Conservation (phyloP, 2,113 vertebrate species). For the Nerophis lumbriciformis region DNA sequence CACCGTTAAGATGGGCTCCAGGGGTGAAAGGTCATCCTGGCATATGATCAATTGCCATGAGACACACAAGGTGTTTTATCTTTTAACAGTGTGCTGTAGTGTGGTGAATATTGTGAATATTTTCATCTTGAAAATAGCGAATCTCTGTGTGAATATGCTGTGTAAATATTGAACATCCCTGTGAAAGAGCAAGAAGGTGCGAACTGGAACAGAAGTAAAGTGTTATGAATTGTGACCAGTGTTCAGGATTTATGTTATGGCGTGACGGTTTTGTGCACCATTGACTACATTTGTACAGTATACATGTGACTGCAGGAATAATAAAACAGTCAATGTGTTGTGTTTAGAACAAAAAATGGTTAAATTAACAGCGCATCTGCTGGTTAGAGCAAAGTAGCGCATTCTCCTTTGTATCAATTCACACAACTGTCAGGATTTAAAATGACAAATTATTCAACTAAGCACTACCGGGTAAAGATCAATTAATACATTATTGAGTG, state of each 20-base stretch:
- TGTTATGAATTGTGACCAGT: not conserved
- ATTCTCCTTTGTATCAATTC: no score
- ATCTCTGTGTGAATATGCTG: conserved; percentile 2
- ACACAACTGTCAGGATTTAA: no score
- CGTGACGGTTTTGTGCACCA: not conserved
- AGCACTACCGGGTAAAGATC: no score
- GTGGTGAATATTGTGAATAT: conserved; percentile 19
- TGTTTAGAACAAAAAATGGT: no score
- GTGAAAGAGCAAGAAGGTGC: conserved; percentile 6
- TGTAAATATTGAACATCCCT: conserved; percentile 5
- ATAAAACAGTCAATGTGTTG: no score
- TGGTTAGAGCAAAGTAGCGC: no score
- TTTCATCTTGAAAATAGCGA: conserved; percentile 11
- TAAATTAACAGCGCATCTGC: no score
- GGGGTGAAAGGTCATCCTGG: conserved; percentile 14
- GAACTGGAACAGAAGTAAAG: conserved; percentile 7
- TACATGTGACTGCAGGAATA: no score
- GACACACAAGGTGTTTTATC: conserved; percentile 5
- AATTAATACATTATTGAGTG: no score
- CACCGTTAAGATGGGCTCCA: conserved; percentile 32
- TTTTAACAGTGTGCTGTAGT: not conserved
- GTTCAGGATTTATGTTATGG: not conserved
- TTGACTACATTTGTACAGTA: no score
- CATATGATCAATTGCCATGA: conserved; percentile 18
- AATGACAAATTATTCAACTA: no score